These are phyloP conservation scores for Lasioglossum vierecki DNA, from an alignment of 2,888 invertebrate genomes.

Conservation along the genomic window DNA sequence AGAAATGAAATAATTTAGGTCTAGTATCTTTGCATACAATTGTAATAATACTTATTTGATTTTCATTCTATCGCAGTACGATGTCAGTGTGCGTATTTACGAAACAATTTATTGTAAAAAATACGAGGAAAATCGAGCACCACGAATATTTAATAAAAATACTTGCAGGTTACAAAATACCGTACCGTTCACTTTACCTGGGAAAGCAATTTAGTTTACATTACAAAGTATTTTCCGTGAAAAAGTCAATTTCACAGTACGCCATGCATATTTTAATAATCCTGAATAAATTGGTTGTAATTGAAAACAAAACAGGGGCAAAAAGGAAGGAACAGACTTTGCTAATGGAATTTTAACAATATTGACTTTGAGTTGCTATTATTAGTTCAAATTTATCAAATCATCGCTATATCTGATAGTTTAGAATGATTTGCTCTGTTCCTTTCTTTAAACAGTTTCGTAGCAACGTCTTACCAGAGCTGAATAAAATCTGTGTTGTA, in stretches of 20 bases:
- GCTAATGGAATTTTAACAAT: not conserved
- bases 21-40: not conserved
- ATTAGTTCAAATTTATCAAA: not conserved
- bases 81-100: not conserved
- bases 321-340: not conserved
- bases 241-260: not conserved
- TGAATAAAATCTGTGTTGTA: not conserved
- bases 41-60: not conserved
- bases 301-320: not conserved
- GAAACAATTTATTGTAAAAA: not conserved
- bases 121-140: not conserved
- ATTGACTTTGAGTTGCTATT: not conserved
- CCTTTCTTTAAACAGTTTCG: rapidly evolving
- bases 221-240: slow-evolving; percentile 6
- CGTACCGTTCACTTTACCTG: not conserved
- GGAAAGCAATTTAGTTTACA: slow-evolving; percentile 6
- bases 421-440: not conserved
- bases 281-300: not conserved
- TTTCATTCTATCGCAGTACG: not conserved
- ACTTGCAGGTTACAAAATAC: not conserved
- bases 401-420: not conserved
- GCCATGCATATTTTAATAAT: not conserved
- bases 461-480: not conserved
- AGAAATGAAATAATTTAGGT: not conserved
- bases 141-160: not conserved